Percentiles rank a stretch among this genome's conserved stretches.
These are phyloP conservation scores for Crocidura indochinensis DNA, from an alignment of 2,797 vertebrate species.

Conservation along the genomic window DNA sequence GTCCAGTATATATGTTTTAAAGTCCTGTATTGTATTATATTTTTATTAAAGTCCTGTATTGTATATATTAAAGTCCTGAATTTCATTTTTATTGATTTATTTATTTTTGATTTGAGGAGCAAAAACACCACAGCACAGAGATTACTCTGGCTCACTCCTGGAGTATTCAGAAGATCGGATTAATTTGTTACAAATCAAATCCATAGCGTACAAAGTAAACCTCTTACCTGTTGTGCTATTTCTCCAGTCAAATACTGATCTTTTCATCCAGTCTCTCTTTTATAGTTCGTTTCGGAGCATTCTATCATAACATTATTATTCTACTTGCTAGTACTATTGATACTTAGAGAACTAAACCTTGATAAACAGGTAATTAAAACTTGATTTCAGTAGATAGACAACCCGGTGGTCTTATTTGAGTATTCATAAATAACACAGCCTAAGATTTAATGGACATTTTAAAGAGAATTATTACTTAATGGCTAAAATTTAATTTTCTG, in stretches of 20 bases:
- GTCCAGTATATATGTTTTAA: not conserved
- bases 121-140: too few relatives aligned
- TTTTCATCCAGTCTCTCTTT: not conserved
- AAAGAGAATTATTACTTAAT: constrained; percentile 89
- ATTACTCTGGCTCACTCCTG: too few relatives aligned
- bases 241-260: too few relatives aligned
- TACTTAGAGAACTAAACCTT: constrained; percentile 55
- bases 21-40: too few relatives aligned
- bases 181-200: too few relatives aligned
- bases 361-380: constrained; percentile 86
- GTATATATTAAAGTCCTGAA: too few relatives aligned
- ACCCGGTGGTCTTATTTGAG: constrained; percentile 91
- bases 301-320: not conserved
- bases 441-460: constrained; percentile 88
- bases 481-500: constrained; percentile 88
- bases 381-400: constrained; percentile 85
- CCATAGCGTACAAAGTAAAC: too few relatives aligned
- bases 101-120: too few relatives aligned
- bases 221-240: too few relatives aligned
- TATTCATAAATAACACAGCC: constrained; percentile 93
- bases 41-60: too few relatives aligned
- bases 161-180: too few relatives aligned
- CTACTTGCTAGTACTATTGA: not conserved
- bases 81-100: too few relatives aligned
- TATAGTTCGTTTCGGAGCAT: not conserved